Conservation (phyloP, 2,888 invertebrate genomes). For the Dascillus cervinus region DNA sequence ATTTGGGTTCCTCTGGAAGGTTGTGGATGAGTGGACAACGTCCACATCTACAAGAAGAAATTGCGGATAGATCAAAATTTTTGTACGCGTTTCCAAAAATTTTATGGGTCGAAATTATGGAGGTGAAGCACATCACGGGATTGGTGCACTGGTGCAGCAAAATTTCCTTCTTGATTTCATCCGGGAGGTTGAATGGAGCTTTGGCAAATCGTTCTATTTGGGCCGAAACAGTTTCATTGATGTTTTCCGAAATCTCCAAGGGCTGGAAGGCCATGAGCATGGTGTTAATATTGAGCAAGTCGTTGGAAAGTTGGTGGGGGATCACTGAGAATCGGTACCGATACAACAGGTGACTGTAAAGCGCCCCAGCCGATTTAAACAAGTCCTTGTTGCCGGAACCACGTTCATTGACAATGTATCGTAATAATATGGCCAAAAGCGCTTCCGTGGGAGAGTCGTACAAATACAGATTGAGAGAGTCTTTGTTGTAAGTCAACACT, state of each 20-base stretch:
- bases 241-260: not conserved
- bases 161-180: not conserved
- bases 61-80: too few species aligned
- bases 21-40: too few species aligned
- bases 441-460: constrained; percentile 3
- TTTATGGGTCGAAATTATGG: too few species aligned
- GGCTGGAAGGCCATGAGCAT: not conserved
- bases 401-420: not conserved
- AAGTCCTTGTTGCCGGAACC: constrained; percentile 1
- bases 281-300: not conserved
- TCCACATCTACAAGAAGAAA: too few species aligned
- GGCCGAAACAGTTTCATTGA: too few species aligned
- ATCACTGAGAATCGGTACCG: not conserved
- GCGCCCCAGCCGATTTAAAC: not conserved
- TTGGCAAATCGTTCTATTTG: too few species aligned
- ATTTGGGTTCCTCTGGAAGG: too few species aligned
- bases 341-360: constrained; percentile 4
- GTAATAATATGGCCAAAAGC: constrained; percentile 1
- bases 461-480: not conserved
- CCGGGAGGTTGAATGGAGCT: not conserved
- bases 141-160: not conserved
- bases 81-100: too few species aligned
- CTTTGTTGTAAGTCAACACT: not conserved
- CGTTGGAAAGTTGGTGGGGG: not conserved
- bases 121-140: not conserved